phyloP scores from a whole-genome alignment of 30 jellyfish, hydroid and myxozoan genomes.

The Aurelia aurita complex sp. Pacific region DNA sequence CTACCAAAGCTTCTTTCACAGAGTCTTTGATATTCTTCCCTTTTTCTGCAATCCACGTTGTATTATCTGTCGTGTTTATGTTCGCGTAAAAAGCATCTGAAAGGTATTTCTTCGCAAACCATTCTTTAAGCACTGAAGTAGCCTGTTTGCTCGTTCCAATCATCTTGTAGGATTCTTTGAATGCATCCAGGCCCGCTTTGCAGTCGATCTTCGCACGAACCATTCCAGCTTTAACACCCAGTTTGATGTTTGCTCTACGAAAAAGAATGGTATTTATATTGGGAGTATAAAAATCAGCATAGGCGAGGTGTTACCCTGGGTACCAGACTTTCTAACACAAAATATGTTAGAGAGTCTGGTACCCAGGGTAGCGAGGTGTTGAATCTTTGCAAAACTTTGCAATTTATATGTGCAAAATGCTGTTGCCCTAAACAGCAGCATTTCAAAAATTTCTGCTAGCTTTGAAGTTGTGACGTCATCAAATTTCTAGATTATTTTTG shows the following conservation, averaged over 20 bases:
- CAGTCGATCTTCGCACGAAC: conserved; percentile 86
- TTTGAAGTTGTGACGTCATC: no score
- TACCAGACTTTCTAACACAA: no score
- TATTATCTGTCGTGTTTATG: conserved; percentile 1
- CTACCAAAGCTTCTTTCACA: conserved; percentile 62
- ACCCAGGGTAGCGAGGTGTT: no score
- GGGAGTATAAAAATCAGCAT: no score
- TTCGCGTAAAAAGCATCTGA: neutral
- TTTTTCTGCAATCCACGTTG: conserved; percentile 56
- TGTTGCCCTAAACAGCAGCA: no score
- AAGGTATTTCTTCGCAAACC: conserved; percentile 31
- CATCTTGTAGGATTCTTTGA: conserved; percentile 42
- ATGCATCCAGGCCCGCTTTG: conserved; percentile 88
- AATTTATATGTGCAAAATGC: no score
- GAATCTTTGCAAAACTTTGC: no score
- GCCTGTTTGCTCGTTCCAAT: conserved; percentile 30
- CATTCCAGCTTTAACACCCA: conserved; percentile 90
- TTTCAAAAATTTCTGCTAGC: no score
- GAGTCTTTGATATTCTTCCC: conserved; percentile 40
- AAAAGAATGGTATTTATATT: neutral
- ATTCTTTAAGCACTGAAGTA: conserved; percentile 47
- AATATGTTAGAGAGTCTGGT: no score
- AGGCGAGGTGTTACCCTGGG: no score
- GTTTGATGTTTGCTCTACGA: conserved; percentile 71
- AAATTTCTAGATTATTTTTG: neutral